Base-by-base conservation (phyloP, 2,888 invertebrate genomes). In the Hypselothyrea guttata region DNA sequence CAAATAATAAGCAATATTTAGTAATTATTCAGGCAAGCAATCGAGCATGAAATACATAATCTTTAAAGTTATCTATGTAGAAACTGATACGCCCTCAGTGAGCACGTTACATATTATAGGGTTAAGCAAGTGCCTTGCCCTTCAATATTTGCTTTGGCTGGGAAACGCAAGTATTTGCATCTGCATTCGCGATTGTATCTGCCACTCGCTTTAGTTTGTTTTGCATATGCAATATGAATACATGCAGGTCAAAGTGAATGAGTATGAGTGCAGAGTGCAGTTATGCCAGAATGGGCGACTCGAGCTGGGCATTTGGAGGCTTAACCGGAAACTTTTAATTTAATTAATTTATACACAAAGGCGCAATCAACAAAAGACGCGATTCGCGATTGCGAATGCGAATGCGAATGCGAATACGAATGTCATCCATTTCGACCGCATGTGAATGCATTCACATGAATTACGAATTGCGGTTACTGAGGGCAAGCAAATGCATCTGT, bases 251-350 rank as follows among this genome's bases (percentile, higher is more conserved):
- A n/a, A n/a, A n/a, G 4, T 41, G n/a, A 15, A 33, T 11, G 12
- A 33, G 15, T 42, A 34, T 13, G 11, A 42, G 56, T 37, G 13
- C 46, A 33, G 35, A 45, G 34, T 75, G 62, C 54, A 62, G 51
- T 47, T 67, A 48, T 59, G 56, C 7, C 57, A 51, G 38, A 57
- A 59, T 52, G 56, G 40, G 53, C 44, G 35, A 30, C 40, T 48
- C 33, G 34, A 54, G 55, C 62, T 71, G 37, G 63, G 57, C 76
- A 61, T 72, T 84, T 75, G 73, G 77, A 85, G 82, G 78, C 81
- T 86, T 85, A 88, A 84, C 88, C 88, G 88, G 88, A 89, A 89
- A 88, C 86, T 86, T 88, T 88, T 88, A 88, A 88, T 89, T 88
- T 84, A 88, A 88, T 89, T 88, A 89, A 89, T 89, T 88, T 86